Evolutionary conservation across 2,888 invertebrate genomes (phyloP), one percentile per base, ranked within the genome.

Genomic region (Troides oblongomaculatus): DNA sequence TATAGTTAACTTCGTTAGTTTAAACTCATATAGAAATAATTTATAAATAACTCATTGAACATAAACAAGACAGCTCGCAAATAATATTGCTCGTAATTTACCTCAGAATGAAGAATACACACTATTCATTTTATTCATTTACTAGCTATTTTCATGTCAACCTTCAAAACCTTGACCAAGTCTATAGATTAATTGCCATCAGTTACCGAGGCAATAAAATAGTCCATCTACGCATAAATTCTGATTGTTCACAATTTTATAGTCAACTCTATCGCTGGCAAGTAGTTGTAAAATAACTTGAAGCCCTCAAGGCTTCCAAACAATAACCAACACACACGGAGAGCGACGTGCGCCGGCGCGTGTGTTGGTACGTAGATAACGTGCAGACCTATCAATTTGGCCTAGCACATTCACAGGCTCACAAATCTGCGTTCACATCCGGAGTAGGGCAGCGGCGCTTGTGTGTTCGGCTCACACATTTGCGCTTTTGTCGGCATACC

Each of bases 391-490:
- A 89, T 90, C 86, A 87, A 86, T 88, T 88, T 84, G 81, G 89
- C 86, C 86, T 89, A 90, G 88, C 79, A 85, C 84, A 86, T 88
- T 88, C 88, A 86, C 87, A 86, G 80, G 79, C 85, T 77, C 83
- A 86, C 85, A 86, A 90, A 89, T 89, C 89, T 88, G 88, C 84
- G 87, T 81, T 87, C 83, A 85, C 88, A 91, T 92, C 92, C 92
- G 89, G 90, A 92, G 88, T 86, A 87, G 88, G 88, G 89, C 87
- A 84, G 74, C 71, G 74, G 76, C 74, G 76, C 71, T 73, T 74
- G 81, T 85, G 86, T 86, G 84, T 72, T 79, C 73, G 75, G 79
- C 84, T 75, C 85, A 87, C 84, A 85, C 87, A 75, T 70, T 72
- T 73, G 68, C 73, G 64, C 76, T 74, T 78, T 84, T 86, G 85